These are phyloP conservation scores for Heliothis subflexa DNA, from an alignment of 1,140 invertebrate genomes.

Conservation along the genomic window DNA sequence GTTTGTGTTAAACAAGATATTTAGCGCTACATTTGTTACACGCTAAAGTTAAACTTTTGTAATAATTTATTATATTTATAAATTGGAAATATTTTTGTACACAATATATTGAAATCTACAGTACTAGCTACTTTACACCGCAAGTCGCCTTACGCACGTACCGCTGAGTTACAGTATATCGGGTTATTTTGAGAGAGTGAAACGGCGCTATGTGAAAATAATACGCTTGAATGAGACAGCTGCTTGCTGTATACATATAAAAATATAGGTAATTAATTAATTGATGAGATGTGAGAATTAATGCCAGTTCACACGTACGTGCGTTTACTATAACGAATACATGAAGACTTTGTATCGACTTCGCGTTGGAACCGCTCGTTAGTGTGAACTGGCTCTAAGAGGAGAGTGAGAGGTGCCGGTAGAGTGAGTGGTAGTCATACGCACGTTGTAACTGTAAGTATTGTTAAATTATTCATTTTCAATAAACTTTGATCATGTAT, in stretches of 20 bases:
- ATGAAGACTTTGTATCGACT: background rate
- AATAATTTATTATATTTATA: no score
- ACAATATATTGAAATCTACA: background rate
- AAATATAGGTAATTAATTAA: background rate
- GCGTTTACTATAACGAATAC: no score
- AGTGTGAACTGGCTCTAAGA: background rate
- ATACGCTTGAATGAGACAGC: background rate
- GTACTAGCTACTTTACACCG: background rate
- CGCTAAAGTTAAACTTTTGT: no score
- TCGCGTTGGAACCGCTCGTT: background rate
- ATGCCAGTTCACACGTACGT: background rate
- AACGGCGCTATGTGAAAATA: background rate
- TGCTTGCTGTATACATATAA: background rate
- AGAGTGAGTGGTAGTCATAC: background rate
- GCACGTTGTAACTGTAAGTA: constrained; percentile 32
- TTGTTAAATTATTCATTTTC: constrained; percentile 27
- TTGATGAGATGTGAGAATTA: background rate
- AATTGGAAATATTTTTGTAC: background rate
- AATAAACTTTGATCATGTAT: constrained; percentile 33
- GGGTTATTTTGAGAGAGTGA: background rate
- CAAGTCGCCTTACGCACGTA: constrained; percentile 5
- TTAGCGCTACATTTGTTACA: no score
- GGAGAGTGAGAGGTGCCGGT: background rate
- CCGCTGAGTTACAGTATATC: background rate
- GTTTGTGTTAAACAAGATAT: no score